Evolutionary conservation across 2,888 invertebrate genomes (phyloP).

Genomic region (Cheilosia vulpina): DNA sequence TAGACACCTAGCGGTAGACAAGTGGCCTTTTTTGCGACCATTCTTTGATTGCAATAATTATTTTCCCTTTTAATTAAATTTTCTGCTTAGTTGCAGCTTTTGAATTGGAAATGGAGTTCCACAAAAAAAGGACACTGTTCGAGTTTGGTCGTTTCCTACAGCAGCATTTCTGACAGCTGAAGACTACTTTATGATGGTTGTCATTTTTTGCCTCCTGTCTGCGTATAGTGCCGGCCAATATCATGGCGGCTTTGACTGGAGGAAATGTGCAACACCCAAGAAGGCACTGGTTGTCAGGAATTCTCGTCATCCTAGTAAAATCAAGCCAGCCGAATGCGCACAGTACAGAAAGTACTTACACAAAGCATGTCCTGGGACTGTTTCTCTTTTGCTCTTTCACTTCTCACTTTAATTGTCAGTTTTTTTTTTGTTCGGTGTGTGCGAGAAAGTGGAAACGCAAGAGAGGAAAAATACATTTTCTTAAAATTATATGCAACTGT

Average conservation of each 20-base stretch:
- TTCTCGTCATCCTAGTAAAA: constrained; percentile 34
- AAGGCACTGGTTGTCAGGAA: neutral
- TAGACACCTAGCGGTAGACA: constrained; percentile 1
- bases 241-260: neutral
- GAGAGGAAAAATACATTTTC: constrained; percentile 29
- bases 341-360: constrained; percentile 20
- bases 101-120: constrained; percentile 3
- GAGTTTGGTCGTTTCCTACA: constrained; percentile 23
- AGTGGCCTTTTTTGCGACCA: constrained; percentile 7
- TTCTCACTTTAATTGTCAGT: constrained; percentile 70
- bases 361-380: constrained; percentile 41
- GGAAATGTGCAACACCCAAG: neutral
- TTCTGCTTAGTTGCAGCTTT: constrained; percentile 39
- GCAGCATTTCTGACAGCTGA: constrained; percentile 39
- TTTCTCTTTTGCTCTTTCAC: constrained; percentile 44
- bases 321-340: constrained; percentile 32
- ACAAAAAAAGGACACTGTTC: constrained; percentile 12
- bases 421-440: constrained; percentile 23
- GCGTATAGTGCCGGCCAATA: constrained; percentile 1
- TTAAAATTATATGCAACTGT: constrained; percentile 10
- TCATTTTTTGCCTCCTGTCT: constrained; percentile 1
- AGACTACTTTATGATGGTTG: constrained; percentile 44
- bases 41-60: constrained; percentile 35
- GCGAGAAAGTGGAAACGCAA: constrained; percentile 49
- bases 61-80: constrained; percentile 40